Conservation (phyloP, 2,888 invertebrate genomes). For the Ochropleura plecta region DNA sequence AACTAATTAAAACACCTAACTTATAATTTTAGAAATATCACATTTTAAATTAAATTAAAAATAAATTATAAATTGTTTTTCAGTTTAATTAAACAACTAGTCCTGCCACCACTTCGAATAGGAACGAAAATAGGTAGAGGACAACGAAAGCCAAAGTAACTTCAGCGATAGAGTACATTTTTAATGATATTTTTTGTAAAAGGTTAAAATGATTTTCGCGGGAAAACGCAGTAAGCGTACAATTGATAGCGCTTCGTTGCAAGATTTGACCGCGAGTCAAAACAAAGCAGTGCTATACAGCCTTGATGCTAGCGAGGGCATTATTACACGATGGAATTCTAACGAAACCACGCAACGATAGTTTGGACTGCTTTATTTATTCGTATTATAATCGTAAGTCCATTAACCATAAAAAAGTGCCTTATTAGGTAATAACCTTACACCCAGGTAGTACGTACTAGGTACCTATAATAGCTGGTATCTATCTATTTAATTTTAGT, state of each 20-base stretch:
- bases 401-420: constrained; percentile 52
- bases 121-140: constrained; percentile 86
- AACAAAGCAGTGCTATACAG: constrained; percentile 75
- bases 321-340: constrained; percentile 71
- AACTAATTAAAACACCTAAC: constrained; percentile 72
- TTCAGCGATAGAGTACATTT: constrained; percentile 89
- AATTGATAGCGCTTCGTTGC: constrained; percentile 77
- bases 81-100: constrained; percentile 82
- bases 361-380: constrained; percentile 52
- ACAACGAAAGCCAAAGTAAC: constrained; percentile 86
- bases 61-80: constrained; percentile 64
- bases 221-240: constrained; percentile 75
- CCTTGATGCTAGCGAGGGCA: constrained; percentile 78
- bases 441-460: too few species aligned
- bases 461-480: too few species aligned
- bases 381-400: constrained; percentile 36
- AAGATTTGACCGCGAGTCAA: constrained; percentile 81
- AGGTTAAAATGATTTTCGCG: constrained; percentile 66
- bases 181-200: constrained; percentile 72
- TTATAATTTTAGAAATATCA: constrained; percentile 78
- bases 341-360: constrained; percentile 49
- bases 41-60: constrained; percentile 82
- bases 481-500: neutral
- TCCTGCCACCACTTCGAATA: constrained; percentile 87
- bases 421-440: too few species aligned